Conservation (phyloP, 2,888 invertebrate genomes). For the Scaptomyza flava region DNA sequence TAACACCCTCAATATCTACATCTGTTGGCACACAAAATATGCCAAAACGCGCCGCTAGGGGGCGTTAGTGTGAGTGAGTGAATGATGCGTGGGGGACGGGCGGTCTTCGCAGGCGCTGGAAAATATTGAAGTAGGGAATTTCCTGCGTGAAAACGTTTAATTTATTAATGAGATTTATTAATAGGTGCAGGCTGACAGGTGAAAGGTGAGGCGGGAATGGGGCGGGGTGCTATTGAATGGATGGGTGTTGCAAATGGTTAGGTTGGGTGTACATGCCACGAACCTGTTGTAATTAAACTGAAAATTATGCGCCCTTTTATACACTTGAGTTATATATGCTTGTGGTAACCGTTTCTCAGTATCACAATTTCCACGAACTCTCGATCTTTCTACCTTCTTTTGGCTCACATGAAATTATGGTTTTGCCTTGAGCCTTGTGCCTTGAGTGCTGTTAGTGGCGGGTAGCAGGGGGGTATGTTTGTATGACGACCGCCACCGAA, state of each 20-base stretch:
- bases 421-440: conserved; percentile 11
- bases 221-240: not conserved
- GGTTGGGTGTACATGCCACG: conserved; percentile 16
- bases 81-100: not conserved
- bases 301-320: conserved; percentile 67
- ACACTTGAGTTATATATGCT: conserved; percentile 40
- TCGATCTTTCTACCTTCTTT: not conserved
- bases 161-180: conserved; percentile 80
- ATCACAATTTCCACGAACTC: not conserved
- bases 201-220: conserved; percentile 7
- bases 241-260: not conserved
- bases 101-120: not conserved
- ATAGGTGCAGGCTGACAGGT: conserved; percentile 54
- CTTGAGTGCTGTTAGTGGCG: conserved; percentile 1
- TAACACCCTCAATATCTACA: not conserved
- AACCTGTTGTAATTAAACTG: conserved; percentile 70
- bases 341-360: conserved; percentile 1
- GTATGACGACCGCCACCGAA: conserved; percentile 15
- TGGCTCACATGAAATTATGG: conserved; percentile 18
- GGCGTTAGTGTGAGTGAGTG: conserved; percentile 4
- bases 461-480: not conserved
- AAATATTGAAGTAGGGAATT: conserved; percentile 28
- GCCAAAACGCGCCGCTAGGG: conserved; percentile 19
- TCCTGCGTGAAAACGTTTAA: conserved; percentile 69
- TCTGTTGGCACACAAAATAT: conserved; percentile 29